A percentile compares a stretch with the other conserved stretches of the same genome.
These are phyloP conservation scores for Trissolcus brochymenae DNA, from an alignment of 2,888 invertebrate genomes.

Conservation along the genomic window DNA sequence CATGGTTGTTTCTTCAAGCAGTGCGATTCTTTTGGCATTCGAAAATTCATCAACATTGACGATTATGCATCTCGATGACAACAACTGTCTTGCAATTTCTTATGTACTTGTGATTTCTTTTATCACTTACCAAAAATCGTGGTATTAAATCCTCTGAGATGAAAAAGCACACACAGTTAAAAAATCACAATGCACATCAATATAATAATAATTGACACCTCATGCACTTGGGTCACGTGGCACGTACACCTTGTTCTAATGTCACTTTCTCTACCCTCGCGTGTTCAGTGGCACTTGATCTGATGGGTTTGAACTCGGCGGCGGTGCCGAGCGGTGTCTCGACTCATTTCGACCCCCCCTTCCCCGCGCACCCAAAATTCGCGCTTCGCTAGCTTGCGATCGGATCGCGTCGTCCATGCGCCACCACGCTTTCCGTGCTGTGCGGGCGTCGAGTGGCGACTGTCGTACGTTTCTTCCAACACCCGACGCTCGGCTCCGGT, in stretches of 20 bases:
- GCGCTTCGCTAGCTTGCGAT: conserved; percentile 3
- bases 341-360: conserved; percentile 35
- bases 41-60: no score
- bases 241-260: conserved; percentile 11
- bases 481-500: conserved; percentile 61
- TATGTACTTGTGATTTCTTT: neutral
- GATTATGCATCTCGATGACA: neutral
- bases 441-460: conserved; percentile 75
- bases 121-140: neutral
- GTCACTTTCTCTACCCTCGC: conserved; percentile 45
- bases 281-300: conserved; percentile 22
- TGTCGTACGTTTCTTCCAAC: conserved; percentile 68
- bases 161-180: neutral
- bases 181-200: neutral
- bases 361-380: conserved; percentile 6
- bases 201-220: neutral
- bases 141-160: neutral
- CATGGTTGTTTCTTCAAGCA: neutral
- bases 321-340: conserved; percentile 15
- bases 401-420: conserved; percentile 49
- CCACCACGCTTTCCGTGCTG: conserved; percentile 63
- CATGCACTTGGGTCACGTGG: conserved; percentile 21
- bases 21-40: no score
- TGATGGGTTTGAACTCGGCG: neutral
- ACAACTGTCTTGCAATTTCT: neutral